These are phyloP conservation scores for Caenorhabditis sinica DNA, from an alignment of 2,888 invertebrate genomes.

Conservation along the genomic window DNA sequence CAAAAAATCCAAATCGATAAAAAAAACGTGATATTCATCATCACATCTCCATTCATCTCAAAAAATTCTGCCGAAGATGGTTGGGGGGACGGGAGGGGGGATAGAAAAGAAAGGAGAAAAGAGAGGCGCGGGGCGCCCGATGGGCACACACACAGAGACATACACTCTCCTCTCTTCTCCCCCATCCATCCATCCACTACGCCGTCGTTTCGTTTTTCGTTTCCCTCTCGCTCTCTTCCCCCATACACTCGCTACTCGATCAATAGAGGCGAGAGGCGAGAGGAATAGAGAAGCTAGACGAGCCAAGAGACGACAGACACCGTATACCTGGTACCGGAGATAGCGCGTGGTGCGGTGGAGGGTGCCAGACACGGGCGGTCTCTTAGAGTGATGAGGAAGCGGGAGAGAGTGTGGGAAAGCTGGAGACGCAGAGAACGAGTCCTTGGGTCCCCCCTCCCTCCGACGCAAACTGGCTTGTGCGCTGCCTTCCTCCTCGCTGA, in stretches of 20 bases:
- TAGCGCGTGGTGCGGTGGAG: not conserved
- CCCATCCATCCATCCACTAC: constrained; percentile 5
- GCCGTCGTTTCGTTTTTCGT: constrained; percentile 37
- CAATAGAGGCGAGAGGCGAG: constrained; percentile 34
- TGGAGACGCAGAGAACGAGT: not conserved
- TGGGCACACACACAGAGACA: constrained; percentile 21
- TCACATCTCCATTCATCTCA: too few species aligned
- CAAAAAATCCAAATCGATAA: not conserved
- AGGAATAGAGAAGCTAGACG: not conserved
- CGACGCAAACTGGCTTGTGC: not conserved
- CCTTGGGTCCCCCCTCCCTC: constrained; percentile 5
- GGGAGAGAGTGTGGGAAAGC: not conserved
- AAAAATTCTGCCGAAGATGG: constrained; percentile 39
- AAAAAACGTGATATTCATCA: not conserved
- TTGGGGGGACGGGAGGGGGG: not conserved
- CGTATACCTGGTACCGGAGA: not conserved
- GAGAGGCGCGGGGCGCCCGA: constrained; percentile 35
- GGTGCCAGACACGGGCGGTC: constrained; percentile 40
- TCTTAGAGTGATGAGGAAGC: constrained; percentile 3
- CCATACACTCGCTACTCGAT: constrained; percentile 17
- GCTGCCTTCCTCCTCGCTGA: not conserved
- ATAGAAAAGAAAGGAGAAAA: not conserved
- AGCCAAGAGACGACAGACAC: constrained; percentile 14
- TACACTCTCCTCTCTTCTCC: constrained; percentile 1
- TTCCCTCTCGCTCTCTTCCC: constrained; percentile 18